Evolutionary conservation across 2,888 invertebrate genomes (phyloP), one percentile per base, ranked within the genome.

Genomic region (Tachina lurida): DNA sequence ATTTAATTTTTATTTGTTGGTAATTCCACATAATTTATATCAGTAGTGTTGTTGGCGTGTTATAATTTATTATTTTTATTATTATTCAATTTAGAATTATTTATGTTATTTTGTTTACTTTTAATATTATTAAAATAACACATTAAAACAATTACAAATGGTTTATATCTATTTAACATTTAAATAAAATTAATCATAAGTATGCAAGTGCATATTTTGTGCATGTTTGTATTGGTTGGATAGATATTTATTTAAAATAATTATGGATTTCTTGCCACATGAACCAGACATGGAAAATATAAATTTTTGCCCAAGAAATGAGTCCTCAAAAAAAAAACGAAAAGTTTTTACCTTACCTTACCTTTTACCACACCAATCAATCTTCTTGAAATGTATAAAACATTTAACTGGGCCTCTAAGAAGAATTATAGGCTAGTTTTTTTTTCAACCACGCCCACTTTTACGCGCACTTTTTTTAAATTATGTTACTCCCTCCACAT

Each of bases 71-170:
- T 31, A 31, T 41, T 45, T 45, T 45, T 45, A 58, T 71, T 54
- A 13, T 17, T 19, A 52, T 54, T 39, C 49, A 31, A 58, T 47
- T 60, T 60, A 60, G 12, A 31, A 52, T 31, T 19, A 9, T 17
- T 19, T 65, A 47, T 43, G 60, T 19, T 15, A 67, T n/a, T 68
- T 62, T 60, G 70, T 73, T 67, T 54, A n/a, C 52, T 56, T 52
- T 54, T 8, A 39, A 68, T 75, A 56, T 58, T n/a, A 67, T 74
- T 74, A 56, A 19, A 68, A 67, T 58, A 62, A n/a, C 43, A 49
- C 31, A 43, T 39, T n/a, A n/a, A 47, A 41, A 52, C 49, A 60
- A 60, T 68, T 60, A 70, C 19, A 47, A 70, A 12, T 62, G 62
- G 13, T 31, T 47, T n/a, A n/a, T 12, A n/a, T 4, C 43, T 62